phyloP scores from a whole-genome alignment of 2,888 invertebrate genomes.

The Trachelus troglodyta region DNA sequence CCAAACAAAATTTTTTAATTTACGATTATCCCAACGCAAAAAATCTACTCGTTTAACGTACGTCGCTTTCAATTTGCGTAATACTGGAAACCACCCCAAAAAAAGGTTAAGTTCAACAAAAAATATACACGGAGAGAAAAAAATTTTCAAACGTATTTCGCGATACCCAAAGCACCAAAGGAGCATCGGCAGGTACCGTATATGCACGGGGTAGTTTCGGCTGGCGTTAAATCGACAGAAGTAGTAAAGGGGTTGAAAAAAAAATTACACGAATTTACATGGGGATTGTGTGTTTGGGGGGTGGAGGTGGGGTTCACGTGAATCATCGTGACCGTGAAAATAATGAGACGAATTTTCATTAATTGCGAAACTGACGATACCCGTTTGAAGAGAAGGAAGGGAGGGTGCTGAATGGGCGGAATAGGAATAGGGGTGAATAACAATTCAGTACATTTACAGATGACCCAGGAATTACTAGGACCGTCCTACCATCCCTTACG shows the following conservation, averaged over 20 bases:
- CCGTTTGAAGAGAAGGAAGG: not conserved
- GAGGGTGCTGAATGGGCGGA: not conserved
- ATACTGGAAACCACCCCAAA: not conserved
- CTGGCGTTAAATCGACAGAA: not conserved
- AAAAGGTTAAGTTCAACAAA: not conserved
- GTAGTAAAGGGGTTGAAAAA: not conserved
- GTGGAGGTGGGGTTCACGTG: not conserved
- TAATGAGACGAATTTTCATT: not conserved
- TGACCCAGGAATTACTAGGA: not conserved
- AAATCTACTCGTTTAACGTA: not conserved
- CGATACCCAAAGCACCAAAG: not conserved
- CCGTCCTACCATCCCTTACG: not conserved
- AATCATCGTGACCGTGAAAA: not conserved
- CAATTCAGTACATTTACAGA: not conserved
- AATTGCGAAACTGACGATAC: not conserved
- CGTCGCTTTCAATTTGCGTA: not conserved
- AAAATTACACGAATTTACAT: not conserved
- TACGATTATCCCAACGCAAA: not conserved
- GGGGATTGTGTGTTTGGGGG: not conserved
- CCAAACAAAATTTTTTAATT: not conserved
- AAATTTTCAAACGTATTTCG: not conserved
- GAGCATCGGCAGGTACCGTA: not conserved
- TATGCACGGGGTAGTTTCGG: not conserved
- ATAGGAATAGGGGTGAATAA: not conserved
- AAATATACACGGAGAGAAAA: not conserved